A percentile compares a stretch with the other conserved stretches of the same genome.
Conservation (phyloP, 2,797 vertebrate species). For the Sphaeramia orbicularis region DNA sequence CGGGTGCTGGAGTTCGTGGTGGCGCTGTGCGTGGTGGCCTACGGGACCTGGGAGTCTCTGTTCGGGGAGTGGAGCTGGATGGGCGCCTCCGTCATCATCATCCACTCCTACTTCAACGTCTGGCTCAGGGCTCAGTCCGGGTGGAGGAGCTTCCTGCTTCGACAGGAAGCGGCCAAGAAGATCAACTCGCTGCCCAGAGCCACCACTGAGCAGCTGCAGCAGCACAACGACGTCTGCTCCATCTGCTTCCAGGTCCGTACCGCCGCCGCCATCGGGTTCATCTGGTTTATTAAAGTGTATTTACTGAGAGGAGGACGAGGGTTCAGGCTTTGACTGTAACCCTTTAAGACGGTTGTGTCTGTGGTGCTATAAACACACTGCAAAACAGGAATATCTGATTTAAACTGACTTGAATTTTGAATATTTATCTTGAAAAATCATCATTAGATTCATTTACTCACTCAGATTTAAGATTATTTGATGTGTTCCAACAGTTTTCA, state of each 20-base stretch:
- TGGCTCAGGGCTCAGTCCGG: slow-evolving; percentile 91
- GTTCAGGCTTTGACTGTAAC: too few relatives aligned
- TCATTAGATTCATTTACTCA: too few relatives aligned
- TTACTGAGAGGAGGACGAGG: too few relatives aligned
- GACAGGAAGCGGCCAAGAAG: slow-evolving; percentile 89
- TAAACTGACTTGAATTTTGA: too few relatives aligned
- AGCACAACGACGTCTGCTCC: slow-evolving; percentile 88
- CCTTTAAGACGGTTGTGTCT: too few relatives aligned
- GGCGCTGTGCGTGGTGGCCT: slow-evolving; percentile 91
- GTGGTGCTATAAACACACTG: too few relatives aligned
- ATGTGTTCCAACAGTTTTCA: too few relatives aligned
- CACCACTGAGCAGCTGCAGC: slow-evolving; percentile 82
- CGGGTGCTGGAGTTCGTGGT: slow-evolving; percentile 91
- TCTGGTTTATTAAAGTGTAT: too few relatives aligned
- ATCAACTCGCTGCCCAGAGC: slow-evolving; percentile 87
- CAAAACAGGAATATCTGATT: too few relatives aligned
- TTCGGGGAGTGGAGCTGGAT: slow-evolving; percentile 94
- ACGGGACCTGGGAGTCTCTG: slow-evolving; percentile 90
- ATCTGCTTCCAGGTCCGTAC: slow-evolving; percentile 91
- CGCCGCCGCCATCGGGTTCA: neutral
- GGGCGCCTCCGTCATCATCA: slow-evolving; percentile 90
- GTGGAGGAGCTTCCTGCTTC: slow-evolving; percentile 91
- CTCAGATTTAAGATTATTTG: too few relatives aligned
- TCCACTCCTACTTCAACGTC: slow-evolving; percentile 93
- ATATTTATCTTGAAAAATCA: too few relatives aligned